Base-by-base conservation (phyloP, 2,113 vertebrate genomes). In the Antechinus stuartii region DNA sequence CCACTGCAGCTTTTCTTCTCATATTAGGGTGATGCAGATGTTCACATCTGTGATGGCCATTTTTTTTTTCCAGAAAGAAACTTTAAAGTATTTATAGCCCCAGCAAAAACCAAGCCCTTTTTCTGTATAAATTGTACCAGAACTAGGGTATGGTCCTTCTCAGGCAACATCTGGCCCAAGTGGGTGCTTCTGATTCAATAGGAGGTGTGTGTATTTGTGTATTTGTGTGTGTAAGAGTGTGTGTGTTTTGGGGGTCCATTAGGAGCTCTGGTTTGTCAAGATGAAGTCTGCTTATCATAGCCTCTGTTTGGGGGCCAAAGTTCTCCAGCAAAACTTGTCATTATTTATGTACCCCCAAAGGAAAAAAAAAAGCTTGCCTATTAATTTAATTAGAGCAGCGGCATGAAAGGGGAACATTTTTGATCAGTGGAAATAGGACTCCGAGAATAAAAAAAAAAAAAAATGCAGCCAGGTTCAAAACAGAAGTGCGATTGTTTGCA, bases 401-500 rank as follows among this genome's bases (percentile, higher is more conserved):
- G 97, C 93, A 96, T 98, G 97, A 94, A 97, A 97, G 97, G 68
- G 95, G 97, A 98, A 98, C 97, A 98, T 98, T 98, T 97, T 96
- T 98, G 98, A 98, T 98, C 98, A 97, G 97, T 0, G 23, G 97
- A 97, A 98, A 97, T 98, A 97, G 97, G 98, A 98, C 97, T 98
- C 98, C 95, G 96, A 93, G 94, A 97, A 96, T 90, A 56, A 95
- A 97, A 96, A 96, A 91, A 97, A 96, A 95, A 91, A 94, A 96
- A 96, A 97, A 97, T 96, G 97, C 97, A 97, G 97, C 98, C 98
- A 97, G 98, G 97, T 98, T 98, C 97, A 97, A 98, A 98, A 98
- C 97, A 98, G 98, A 98, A 30, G 97, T 90, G 98, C 98, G 68
- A 99, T 99, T 99, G 99, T 99, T 98, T 98, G 98, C 98, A 97